These are phyloP conservation scores for Galbula dea DNA, from an alignment of 2,113 vertebrate species.

Conservation along the genomic window DNA sequence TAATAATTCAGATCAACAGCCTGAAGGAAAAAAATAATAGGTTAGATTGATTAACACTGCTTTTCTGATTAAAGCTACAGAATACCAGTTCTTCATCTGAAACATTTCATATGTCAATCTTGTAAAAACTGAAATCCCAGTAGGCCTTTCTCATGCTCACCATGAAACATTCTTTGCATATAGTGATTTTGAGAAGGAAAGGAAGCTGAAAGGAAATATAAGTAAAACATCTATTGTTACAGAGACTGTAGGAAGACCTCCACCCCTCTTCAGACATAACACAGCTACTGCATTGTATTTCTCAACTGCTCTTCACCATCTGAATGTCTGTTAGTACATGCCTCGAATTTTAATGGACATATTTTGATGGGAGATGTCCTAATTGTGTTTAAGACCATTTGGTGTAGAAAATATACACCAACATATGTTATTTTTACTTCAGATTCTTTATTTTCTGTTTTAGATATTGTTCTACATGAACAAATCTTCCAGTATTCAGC, in stretches of 20 bases:
- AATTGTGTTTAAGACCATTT: not conserved
- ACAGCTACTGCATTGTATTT: constrained; percentile 23
- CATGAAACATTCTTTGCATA: not conserved
- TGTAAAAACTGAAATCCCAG: not conserved
- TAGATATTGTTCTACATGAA: not conserved
- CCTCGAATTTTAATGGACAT: not conserved
- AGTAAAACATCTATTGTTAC: not conserved
- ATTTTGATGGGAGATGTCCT: not conserved
- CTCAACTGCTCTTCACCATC: constrained; percentile 16
- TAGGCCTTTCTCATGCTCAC: not conserved
- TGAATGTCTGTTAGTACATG: not conserved
- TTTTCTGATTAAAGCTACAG: not conserved
- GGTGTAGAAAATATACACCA: not conserved
- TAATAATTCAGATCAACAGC: not conserved
- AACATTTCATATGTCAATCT: not conserved
- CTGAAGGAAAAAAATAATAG: not conserved
- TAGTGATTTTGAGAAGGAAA: not conserved
- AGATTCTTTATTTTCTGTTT: not conserved
- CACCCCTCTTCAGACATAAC: not conserved
- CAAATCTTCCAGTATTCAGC: not conserved
- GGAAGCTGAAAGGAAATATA: not conserved
- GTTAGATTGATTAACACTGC: not conserved
- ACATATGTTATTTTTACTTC: not conserved
- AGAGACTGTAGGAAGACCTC: not conserved
- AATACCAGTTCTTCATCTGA: not conserved